Evolutionary conservation across 2,113 vertebrate species (phyloP), one percentile per base, ranked within the genome.

Genomic region (Catharus bicknelli): DNA sequence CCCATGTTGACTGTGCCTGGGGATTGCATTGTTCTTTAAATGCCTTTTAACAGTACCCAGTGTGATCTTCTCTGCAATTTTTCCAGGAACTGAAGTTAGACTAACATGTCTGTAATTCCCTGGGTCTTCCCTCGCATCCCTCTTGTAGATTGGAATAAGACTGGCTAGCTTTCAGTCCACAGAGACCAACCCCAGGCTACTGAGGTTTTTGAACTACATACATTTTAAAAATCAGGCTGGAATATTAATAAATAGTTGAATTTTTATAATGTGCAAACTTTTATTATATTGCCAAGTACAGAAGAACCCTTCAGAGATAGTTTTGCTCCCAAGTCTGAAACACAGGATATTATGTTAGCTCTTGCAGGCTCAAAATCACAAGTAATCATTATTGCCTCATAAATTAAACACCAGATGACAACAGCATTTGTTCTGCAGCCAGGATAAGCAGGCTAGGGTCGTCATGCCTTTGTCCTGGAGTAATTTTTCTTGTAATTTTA

Each of bases 401-500:
- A 94, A 95, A 88, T 97, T 91, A 97, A 90, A 90, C 78, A 57
- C 58, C 0, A 0, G 43, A 55, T 80, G 93, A 88, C 95, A 97
- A 85, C 22, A 38, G 53, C 88, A 63, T 95, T 94, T 96, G 96
- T 95, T 97, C 96, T 75, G 77, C 88, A 82, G 95, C 97, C 96
- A 96, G 94, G 68, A 75, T 88, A 95, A 94, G 92, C 87, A 96
- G 83, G 90, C 87, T 62, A 87, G 96, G 95, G 97, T 98, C 95
- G 83, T 97, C 93, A 97, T 77, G 97, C 97, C 95, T 96, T 57
- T 80, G 86, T 80, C 67, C 82, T n/a, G 1, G 61, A 90, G 90
- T 93, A 82, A 95, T 95, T 94, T 92, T 96, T 94, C 91, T 94
- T 94, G 86, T 96, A 78, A 89, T 96, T 97, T 97, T 96, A 94